Evolutionary conservation across 2,888 invertebrate species (phyloP).

Genomic region (Plutella xylostella): DNA sequence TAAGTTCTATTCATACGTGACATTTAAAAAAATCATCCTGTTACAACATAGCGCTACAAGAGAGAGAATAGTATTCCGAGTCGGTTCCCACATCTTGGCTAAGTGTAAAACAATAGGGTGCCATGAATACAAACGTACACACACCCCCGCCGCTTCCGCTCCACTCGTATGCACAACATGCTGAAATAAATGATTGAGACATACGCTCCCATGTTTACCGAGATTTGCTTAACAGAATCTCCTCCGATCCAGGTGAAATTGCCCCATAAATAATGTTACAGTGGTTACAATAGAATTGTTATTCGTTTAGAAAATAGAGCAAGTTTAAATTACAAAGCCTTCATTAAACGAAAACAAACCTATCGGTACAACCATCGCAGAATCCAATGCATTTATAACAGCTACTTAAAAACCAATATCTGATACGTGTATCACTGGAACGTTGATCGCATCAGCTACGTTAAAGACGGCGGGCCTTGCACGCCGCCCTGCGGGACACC

Average conservation of each 20-base stretch:
- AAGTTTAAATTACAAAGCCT: too few species aligned
- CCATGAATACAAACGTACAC: slow-evolving; percentile 2
- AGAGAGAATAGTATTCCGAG: too few species aligned
- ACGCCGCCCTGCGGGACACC: slow-evolving; percentile 20
- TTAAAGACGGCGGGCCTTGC: slow-evolving; percentile 9
- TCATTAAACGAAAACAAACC: neutral
- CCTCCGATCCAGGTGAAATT: too few species aligned
- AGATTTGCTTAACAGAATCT: too few species aligned
- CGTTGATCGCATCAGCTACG: neutral
- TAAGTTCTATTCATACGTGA: neutral
- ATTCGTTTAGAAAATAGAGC: too few species aligned
- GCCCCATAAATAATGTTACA: too few species aligned
- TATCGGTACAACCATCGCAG: neutral
- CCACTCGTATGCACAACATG: neutral
- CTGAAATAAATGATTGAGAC: neutral
- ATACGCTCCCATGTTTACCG: too few species aligned
- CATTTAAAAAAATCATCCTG: too few species aligned
- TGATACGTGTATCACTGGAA: slow-evolving; percentile 2
- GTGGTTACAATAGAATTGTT: too few species aligned
- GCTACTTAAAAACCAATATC: slow-evolving; percentile 15
- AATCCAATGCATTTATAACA: slow-evolving; percentile 10
- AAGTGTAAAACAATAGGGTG: slow-evolving; percentile 7
- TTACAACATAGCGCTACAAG: neutral
- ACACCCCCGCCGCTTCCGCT: neutral
- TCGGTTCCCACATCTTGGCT: neutral